Base-by-base conservation (phyloP, 2,888 invertebrate species). In the Melanchra persicariae region DNA sequence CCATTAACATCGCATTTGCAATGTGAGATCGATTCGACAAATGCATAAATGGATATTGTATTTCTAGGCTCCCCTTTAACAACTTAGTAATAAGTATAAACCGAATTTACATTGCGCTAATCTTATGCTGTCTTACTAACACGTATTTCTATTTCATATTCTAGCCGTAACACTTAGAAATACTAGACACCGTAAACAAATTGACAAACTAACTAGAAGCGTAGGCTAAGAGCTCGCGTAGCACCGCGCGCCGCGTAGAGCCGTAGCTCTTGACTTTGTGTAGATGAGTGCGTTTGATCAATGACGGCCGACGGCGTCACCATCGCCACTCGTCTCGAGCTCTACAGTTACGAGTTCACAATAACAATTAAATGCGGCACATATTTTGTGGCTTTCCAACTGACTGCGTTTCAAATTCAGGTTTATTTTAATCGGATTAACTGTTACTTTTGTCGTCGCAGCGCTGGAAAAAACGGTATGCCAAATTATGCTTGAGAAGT, bases 401-500 rank as follows among this genome's bases (percentile, higher is more conserved):
- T 85, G 86, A 88, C 83, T 88, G 87, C 87, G 81, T 87, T 87
- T 87, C 80, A 87, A 90, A 91, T 89, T 91, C 89, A 80, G 89
- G 85, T 89, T 91, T 89, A 89, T 88, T 91, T 91, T 90, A 91
- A 93, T 92, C 90, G 82, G 86, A 91, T 91, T 92, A 92, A 93
- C 93, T 90, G 93, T 93, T 90, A 90, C 85, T 90, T 91, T 90
- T 89, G 89, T 90, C 89, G 90, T 89, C 89, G 89, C 86, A 88
- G 85, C 86, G 89, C 87, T 90, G 89, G 90, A 92, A 90, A 89
- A 91, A 95, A 95, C 94, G 93, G 94, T 95, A 95, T 84, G 92
- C 92, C 92, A 93, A 95, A 95, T 95, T 95, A 94, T 87, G 90
- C 91, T 88, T 95, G 95, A 88, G 95, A 95, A 95, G 89, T 94